These are phyloP conservation scores for Chloroceryle amazona DNA, from an alignment of 2,797 vertebrate genomes.

Conservation along the genomic window DNA sequence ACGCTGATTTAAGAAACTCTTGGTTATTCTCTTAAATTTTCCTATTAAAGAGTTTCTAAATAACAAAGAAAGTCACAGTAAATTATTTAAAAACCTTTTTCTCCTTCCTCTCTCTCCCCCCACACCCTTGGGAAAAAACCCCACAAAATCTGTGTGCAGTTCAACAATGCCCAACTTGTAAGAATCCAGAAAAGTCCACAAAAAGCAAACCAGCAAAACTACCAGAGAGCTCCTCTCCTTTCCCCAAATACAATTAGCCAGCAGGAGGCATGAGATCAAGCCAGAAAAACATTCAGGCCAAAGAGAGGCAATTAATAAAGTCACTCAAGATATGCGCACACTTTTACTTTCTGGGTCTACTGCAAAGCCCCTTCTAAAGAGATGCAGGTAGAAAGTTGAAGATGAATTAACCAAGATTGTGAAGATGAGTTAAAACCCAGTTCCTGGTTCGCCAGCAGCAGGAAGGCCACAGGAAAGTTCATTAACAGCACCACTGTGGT, in stretches of 20 bases:
- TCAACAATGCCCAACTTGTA: neutral
- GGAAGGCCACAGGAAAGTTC: neutral
- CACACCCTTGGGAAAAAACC: rapidly evolving
- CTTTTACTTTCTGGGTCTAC: neutral
- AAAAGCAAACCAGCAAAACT: neutral
- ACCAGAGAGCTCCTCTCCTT: neutral
- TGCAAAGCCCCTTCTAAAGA: neutral
- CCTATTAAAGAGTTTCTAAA: neutral
- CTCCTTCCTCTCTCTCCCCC: too few species aligned
- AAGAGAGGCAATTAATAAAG: neutral
- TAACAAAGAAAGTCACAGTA: neutral
- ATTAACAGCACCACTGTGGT: neutral
- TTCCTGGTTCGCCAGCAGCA: neutral
- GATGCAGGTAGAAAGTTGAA: neutral
- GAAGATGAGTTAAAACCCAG: neutral
- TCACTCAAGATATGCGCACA: neutral
- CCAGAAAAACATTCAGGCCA: neutral
- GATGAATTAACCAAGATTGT: neutral
- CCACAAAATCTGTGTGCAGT: neutral
- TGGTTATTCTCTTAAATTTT: neutral
- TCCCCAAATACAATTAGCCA: neutral
- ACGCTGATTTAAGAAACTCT: neutral
- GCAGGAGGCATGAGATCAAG: neutral
- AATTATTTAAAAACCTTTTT: neutral
- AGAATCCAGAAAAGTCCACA: neutral